Conservation (phyloP, 2,113 vertebrate genomes). For the Oryctolagus cuniculus region mOryCun1.1 NC_091435.1:8113001-8113500, state of each 20-base stretch:
- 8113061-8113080: neutral
- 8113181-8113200: neutral
- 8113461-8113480: neutral
- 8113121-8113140: neutral
- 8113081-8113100: neutral
- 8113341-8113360: neutral
- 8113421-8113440: neutral
- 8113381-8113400: neutral
- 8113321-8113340: rapidly evolving
- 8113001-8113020: neutral
- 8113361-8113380: neutral
- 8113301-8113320: neutral
- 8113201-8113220: neutral
- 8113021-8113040: neutral
- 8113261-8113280: too few species aligned
- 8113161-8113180: neutral
- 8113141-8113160: neutral
- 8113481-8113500: neutral
- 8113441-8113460: neutral
- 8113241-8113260: too few species aligned
- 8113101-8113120: neutral
- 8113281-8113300: neutral
- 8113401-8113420: neutral
- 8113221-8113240: too few species aligned
- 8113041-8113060: neutral